Conservation (phyloP, 2,797 vertebrate genomes). For the Gymnocypris eckloni region DNA sequence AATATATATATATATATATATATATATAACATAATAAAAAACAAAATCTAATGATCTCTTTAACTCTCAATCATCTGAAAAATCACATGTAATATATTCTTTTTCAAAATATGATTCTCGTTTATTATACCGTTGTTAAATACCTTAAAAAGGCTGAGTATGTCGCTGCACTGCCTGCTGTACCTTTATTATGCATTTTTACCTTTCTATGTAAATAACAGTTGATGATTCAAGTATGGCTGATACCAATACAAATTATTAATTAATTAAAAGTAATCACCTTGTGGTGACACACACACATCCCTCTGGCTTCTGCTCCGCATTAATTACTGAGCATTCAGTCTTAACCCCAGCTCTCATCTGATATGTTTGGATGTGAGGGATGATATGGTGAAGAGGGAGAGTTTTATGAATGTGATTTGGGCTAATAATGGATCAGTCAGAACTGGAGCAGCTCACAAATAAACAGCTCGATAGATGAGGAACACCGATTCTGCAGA, state of each 20-base stretch:
- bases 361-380: constrained; percentile 24
- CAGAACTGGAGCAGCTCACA: constrained; percentile 11
- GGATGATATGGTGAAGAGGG: not conserved
- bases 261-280: not conserved
- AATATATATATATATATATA: too few species aligned
- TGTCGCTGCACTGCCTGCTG: not conserved
- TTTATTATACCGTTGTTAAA: not conserved
- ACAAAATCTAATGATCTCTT: too few species aligned
- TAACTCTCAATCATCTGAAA: not conserved
- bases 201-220: not conserved
- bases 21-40: too few species aligned
- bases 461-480: constrained; percentile 29
- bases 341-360: constrained; percentile 23
- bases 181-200: not conserved
- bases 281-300: not conserved
- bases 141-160: not conserved
- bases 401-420: constrained; percentile 31
- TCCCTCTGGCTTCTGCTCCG: not conserved
- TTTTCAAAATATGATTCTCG: not conserved
- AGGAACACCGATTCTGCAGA: constrained; percentile 5
- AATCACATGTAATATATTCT: not conserved
- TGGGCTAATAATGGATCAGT: constrained; percentile 28
- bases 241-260: too few species aligned
- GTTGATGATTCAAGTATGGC: not conserved
- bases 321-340: constrained; percentile 25